Evolutionary conservation across 2,113 vertebrate species (phyloP).

Genomic region (Pachycephala philippinensis): DNA sequence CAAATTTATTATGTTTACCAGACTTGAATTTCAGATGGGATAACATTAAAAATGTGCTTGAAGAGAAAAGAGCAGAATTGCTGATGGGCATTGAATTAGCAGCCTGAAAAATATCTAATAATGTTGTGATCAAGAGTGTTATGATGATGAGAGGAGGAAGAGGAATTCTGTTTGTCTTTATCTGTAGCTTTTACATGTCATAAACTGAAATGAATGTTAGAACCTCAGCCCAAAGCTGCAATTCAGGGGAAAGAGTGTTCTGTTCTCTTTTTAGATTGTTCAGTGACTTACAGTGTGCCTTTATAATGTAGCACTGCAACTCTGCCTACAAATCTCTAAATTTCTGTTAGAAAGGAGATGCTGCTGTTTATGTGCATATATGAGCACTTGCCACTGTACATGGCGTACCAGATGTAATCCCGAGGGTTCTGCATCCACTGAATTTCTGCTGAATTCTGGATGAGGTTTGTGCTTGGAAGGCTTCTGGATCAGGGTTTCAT

Average conservation of each 20-base stretch:
- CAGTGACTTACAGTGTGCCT: neutral
- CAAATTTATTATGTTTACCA: constrained; percentile 22
- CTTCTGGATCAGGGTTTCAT: neutral
- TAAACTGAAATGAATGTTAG: neutral
- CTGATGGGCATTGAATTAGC: neutral
- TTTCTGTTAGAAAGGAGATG: neutral
- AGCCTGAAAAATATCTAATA: constrained; percentile 5
- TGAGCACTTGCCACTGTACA: neutral
- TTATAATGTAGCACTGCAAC: neutral
- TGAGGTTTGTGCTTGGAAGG: neutral
- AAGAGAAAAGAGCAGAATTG: neutral
- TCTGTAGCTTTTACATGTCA: neutral
- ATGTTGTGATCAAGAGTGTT: neutral
- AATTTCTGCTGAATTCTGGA: neutral
- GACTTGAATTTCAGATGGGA: constrained; percentile 9
- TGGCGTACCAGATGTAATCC: rapidly evolving
- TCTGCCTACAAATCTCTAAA: neutral
- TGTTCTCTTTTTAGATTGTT: neutral
- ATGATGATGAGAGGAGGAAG: neutral
- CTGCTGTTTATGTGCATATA: neutral
- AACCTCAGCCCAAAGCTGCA: neutral
- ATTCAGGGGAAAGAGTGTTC: neutral
- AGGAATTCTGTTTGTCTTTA: neutral
- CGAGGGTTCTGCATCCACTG: neutral
- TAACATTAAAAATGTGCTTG: neutral